These are phyloP conservation scores for Aplysina aerophoba DNA, from an alignment of 37 sponge, comb jelly and placozoan genomes.

Conservation along the genomic window DNA sequence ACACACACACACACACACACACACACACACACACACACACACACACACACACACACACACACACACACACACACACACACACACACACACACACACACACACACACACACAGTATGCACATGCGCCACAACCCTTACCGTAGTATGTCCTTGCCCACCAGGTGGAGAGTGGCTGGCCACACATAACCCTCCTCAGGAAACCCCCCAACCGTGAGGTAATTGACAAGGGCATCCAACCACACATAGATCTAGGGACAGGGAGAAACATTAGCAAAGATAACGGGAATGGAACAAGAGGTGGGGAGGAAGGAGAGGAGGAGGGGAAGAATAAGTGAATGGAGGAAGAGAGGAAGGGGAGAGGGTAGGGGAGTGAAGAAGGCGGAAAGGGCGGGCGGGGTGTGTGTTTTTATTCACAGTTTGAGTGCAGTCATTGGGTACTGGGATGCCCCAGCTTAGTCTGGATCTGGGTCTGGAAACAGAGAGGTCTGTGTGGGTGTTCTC, in stretches of 20 bases:
- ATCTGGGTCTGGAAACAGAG: slow-evolving; percentile 78
- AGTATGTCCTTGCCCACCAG: slow-evolving; percentile 75
- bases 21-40: slow-evolving; percentile 14
- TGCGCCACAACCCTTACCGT: neutral
- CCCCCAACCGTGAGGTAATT: slow-evolving; percentile 92
- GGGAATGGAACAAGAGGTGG: neutral
- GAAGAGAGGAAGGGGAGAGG: neutral
- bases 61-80: slow-evolving; percentile 22
- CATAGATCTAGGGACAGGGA: slow-evolving; percentile 89
- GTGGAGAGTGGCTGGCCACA: slow-evolving; percentile 83
- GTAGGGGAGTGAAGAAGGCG: too few species aligned
- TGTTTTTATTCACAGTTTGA: slow-evolving; percentile 67
- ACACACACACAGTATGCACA: slow-evolving; percentile 37
- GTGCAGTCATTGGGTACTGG: slow-evolving; percentile 72
- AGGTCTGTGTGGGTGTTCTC: slow-evolving; percentile 50
- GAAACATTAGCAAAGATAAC: neutral
- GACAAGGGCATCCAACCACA: slow-evolving; percentile 90
- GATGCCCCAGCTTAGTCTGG: slow-evolving; percentile 78
- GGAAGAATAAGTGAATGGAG: neutral
- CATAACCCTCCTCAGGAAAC: slow-evolving; percentile 43
- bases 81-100: slow-evolving; percentile 27
- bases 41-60: slow-evolving; percentile 23
- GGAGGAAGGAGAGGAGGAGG: neutral
- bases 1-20: slow-evolving; percentile 16
- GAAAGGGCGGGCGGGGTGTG: too few species aligned